Base-by-base conservation (phyloP, 2,113 vertebrate species). In the Tenrec ecaudatus region DNA sequence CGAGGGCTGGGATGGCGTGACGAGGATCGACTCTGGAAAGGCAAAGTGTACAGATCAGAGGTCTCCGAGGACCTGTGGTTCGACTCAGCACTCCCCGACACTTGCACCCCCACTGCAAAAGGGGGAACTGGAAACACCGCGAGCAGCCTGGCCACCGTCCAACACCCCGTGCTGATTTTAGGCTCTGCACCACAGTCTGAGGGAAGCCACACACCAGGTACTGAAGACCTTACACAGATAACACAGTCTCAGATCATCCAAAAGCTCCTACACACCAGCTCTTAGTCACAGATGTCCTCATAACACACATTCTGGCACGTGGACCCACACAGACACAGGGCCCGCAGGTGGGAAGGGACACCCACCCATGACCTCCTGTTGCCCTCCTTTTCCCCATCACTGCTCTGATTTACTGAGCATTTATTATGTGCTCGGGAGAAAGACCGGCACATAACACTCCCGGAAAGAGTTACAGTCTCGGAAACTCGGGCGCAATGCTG, bases 21-120 rank as follows among this genome's bases (percentile, higher is more conserved):
- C 69, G 76, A 92, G 92, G 40, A 40, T 84, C 76, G 62, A 88
- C 80, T 94, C 96, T 97, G 92, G 71, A 94, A 95, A 33, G 73
- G 64, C 93, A 96, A 95, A 96, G 88, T 88, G 73, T 71, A 95
- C 53, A 94, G 27, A 38, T 92, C 82, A 96, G 96, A 96, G 80
- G 90, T 94, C 88, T 87, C 62, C 53, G 93, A 92, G 62, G 33
- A 93, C 69, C 86, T 31, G 91, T n/a, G 64, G 71, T 90, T 78
- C 75, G 88, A 76, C n/a, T 88, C 47, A 71, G 82, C 38, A 60
- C 71, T 68, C 9, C 89, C 89, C 76, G 75, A 40, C 6, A 71
- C 33, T 92, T 53, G 75, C 25, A 77, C 22, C 5, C n/a, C 43
- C 40, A 43, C 68, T 76, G 36, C 60, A 53, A 91, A 58, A 60